These are phyloP conservation scores for Falco cherrug DNA, from an alignment of 2,797 vertebrate species.

Conservation along the genomic window DNA sequence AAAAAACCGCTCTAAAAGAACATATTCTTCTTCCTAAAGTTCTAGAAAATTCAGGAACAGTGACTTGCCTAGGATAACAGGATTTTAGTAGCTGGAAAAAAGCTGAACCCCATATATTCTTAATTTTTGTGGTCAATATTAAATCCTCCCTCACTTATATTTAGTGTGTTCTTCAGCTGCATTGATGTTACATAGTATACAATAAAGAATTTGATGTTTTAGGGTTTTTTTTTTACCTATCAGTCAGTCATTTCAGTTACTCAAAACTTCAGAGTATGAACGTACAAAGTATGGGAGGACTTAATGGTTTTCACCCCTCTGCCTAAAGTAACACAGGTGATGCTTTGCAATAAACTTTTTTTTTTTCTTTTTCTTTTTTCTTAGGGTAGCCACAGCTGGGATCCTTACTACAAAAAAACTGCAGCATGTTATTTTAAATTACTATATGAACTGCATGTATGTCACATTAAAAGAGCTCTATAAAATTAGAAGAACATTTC, in stretches of 20 bases:
- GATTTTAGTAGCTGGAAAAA: neutral
- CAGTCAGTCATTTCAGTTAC: neutral
- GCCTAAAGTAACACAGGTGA: neutral
- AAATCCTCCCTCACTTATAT: neutral
- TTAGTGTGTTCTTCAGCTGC: neutral
- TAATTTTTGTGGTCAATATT: neutral
- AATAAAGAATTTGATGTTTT: neutral
- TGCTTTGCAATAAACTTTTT: accelerated
- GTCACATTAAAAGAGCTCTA: neutral
- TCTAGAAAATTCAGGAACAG: neutral
- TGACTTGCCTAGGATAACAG: neutral
- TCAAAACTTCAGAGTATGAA: neutral
- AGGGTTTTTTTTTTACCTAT: neutral
- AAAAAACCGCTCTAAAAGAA: neutral
- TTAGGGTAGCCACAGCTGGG: accelerated
- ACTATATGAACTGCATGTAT: neutral
- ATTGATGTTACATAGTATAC: neutral
- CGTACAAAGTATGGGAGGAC: neutral
- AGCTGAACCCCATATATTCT: neutral
- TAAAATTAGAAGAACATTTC: neutral
- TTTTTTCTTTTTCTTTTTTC: neutral
- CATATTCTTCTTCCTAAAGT: neutral
- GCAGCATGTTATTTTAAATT: neutral
- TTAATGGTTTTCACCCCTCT: neutral
- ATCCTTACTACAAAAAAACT: neutral